phyloP scores from a whole-genome alignment of 2,888 invertebrate genomes.

The Augiades crinisus region DNA sequence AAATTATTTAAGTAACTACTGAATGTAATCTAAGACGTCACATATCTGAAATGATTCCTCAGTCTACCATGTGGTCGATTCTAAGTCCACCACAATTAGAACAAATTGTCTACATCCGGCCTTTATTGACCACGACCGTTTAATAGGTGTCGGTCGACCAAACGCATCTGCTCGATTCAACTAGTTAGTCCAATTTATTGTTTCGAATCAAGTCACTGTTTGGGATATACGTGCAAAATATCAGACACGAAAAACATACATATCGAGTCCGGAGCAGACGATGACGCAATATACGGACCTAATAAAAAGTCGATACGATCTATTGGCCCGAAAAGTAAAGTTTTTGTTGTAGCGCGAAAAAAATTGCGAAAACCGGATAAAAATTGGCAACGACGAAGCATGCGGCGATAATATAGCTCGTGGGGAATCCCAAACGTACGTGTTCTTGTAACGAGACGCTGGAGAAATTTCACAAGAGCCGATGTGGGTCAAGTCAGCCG shows the following conservation, averaged over 20 bases:
- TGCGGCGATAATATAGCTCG: conserved; percentile 32
- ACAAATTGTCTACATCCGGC: conserved; percentile 75
- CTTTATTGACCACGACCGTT: conserved; percentile 60
- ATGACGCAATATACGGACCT: conserved; percentile 6
- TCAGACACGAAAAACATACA: not conserved
- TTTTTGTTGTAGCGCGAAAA: not conserved
- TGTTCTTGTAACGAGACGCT: conserved; percentile 62
- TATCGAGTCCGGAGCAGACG: not conserved
- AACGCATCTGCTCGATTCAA: conserved; percentile 59
- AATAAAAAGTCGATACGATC: not conserved
- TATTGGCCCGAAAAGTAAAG: not conserved
- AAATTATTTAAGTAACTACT: not conserved
- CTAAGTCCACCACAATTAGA: conserved; percentile 61
- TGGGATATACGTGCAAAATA: not conserved
- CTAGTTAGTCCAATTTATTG: conserved; percentile 28
- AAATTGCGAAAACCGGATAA: conserved; percentile 23
- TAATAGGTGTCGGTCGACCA: conserved; percentile 71
- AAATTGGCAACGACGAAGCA: conserved; percentile 16
- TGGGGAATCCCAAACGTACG: conserved; percentile 65
- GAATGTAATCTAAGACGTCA: conserved; percentile 10
- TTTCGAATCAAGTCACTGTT: conserved; percentile 26
- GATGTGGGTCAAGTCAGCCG: conserved; percentile 78
- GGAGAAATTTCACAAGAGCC: conserved; percentile 78
- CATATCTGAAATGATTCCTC: conserved; percentile 13
- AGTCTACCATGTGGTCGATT: conserved; percentile 37